Base-by-base conservation (phyloP, 2,888 invertebrate species). In the Sussaba pulchella region DNA sequence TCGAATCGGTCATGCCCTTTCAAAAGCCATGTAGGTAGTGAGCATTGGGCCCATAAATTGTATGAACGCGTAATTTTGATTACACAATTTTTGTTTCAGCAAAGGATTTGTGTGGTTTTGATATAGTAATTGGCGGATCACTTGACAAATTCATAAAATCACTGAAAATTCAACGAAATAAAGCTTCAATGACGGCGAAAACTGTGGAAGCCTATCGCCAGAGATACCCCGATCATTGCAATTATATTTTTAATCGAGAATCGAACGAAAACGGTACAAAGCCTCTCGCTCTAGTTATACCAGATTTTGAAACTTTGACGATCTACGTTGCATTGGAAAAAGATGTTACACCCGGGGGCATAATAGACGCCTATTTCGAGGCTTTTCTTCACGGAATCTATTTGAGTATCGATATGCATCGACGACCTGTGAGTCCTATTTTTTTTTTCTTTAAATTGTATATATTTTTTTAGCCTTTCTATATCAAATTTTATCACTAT, bases 301-400 rank as follows among this genome's bases (percentile, higher is more conserved):
- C 94, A 1, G 92, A 94, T 87, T 83, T 93, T 10, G 85, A 91
- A 47, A 89, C 88, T 3, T 92, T 92, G 78, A 92, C 88, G 24
- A 94, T 96, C 86, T 93, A 94, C 87, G 92, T 96, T 19, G 89
- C 94, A 41, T 88, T 96, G 0, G 93, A 93, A 77, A 93, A 93
- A 61, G 90, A 93, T n/a, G 93, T 94, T 21, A 88, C 87, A 0
- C 88, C 93, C 0, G 91, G 91, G 64, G 95, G 95, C 84, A 92
- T 95, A n/a, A 88, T 97, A 9, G 93, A 94, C 87, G 95, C 95
- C 4, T 96, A 96, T 89, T 95, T 95, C 84, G 95, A 96, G 87
- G 95, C 96, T 4, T 94, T 95, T 26, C 89, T 96, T 70, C 92
- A 94, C 19, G 94, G 93, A 63, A 86, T 93, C 63, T 91, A 90